A percentile compares a stretch with the other conserved stretches of the same genome.
phyloP scores from a whole-genome alignment of 2,113 vertebrate genomes.

The Piaya cayana region DNA sequence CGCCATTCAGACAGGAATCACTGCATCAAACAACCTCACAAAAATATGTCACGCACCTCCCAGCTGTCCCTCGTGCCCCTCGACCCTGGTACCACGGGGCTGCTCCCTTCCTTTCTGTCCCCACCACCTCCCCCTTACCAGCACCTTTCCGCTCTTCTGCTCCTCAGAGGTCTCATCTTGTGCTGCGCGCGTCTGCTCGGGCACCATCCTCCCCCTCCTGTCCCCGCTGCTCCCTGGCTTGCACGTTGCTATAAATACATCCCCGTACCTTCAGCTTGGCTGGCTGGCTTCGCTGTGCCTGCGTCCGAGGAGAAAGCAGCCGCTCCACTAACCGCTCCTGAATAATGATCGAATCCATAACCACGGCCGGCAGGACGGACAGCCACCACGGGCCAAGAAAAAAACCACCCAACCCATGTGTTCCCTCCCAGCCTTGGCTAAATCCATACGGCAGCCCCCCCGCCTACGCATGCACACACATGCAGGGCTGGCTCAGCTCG shows the following conservation, averaged over 20 bases:
- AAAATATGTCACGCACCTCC: background rate
- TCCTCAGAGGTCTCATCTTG: background rate
- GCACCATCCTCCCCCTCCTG: conserved; percentile 35
- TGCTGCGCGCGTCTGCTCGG: background rate
- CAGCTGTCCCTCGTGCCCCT: background rate
- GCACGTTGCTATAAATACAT: conserved; percentile 26
- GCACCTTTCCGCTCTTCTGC: background rate
- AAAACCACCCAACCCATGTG: conserved; percentile 46
- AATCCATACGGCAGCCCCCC: conserved; percentile 61
- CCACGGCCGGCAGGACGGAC: conserved; percentile 43
- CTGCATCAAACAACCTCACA: background rate
- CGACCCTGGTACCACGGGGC: background rate
- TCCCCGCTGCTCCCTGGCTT: background rate
- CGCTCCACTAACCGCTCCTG: conserved; percentile 94
- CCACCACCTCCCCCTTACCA: background rate
- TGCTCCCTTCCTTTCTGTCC: background rate
- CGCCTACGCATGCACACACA: conserved; percentile 53
- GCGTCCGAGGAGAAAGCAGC: conserved; percentile 89
- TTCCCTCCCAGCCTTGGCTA: conserved; percentile 49
- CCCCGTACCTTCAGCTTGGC: conserved; percentile 88
- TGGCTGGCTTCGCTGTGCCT: conserved; percentile 80
- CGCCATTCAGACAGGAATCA: background rate
- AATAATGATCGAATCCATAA: conserved; percentile 93
- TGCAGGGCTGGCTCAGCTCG: conserved; percentile 38
- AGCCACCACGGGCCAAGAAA: conserved; percentile 29